Base-by-base conservation (phyloP, 2,797 vertebrate species). In the Acanthopagrus latus region DNA sequence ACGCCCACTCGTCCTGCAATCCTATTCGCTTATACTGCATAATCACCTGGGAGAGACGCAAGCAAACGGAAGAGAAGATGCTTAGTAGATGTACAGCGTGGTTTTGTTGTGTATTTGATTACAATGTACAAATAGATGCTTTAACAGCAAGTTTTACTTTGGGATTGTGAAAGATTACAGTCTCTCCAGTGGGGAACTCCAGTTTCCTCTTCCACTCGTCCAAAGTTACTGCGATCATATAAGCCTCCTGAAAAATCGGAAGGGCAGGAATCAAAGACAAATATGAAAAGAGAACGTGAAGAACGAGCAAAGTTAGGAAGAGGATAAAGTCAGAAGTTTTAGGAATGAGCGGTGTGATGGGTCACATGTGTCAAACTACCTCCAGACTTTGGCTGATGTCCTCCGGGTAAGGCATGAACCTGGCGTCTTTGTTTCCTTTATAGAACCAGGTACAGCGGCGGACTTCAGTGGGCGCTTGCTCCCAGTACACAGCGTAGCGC, bases 391-490 rank as follows among this genome's bases (percentile, higher is more conserved):
- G 83, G 38, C 97, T 96, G 94, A 97, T 96, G 84, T 95, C 92
- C 90, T 99, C 98, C 0, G 95, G 77, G 89, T 99, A 99, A 4
- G 98, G 98, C 38, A 97, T 86, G 25, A 96, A 99, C 77, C 91
- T 95, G 18, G 93, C 95, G 91, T 99, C 98, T 91, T 99, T 99
- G 86, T 97, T 97, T 27, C 97, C 97, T 88, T 99, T 99, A 86
- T 96, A 98, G 71, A 99, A 99, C 98, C 98, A 99, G 62, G 96
- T 97, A 78, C 98, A 99, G 71, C 98, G 95, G 0, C 97, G 95
- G 76, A 99, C 98, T 60, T 97, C 95, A 0, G 97, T 93, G 0
- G 92, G 96, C 8, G 81, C 91, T 89, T 99, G 97, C 20, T 98
- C 96, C 98, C 98, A 99, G 90, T 98, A 99, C 7, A 99, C 96